Evolutionary conservation across 2,888 invertebrate genomes (phyloP), one percentile per base, ranked within the genome.

Genomic region (Drosophila nr. perissopoda): DNA sequence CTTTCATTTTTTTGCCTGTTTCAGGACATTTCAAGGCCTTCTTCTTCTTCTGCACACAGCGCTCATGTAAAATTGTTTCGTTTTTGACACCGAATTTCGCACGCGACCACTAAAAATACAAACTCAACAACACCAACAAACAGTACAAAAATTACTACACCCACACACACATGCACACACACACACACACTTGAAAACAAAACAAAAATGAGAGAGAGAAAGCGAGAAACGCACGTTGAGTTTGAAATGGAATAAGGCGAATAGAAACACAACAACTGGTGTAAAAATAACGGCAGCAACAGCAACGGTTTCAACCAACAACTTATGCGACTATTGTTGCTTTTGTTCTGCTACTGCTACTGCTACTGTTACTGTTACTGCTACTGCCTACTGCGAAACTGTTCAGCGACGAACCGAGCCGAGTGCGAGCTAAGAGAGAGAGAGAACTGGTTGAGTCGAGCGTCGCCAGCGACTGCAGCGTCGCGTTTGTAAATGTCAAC

Each of bases 81-180:
- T 81, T 82, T 46, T 77, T 79, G 74, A 83, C 79, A 79, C 74
- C 74, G 36, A 82, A 73, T 62, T 81, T 70, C 56, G 76, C 87
- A 85, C 89, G 87, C 89, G 74, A 85, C 36, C 82, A 87, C 77
- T 73, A 82, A 76, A 82, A 79, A 87, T 82, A 87, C 76, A 73
- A 62, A 3, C 68, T 29, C 57, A 57, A 42, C 42, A 57, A 31
- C 40, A 67, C 49, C 65, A 65, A 58, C 62, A 69, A 70, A 67
- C 71, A 64, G 62, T 59, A 56, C 36, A 57, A 42, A 61, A 65
- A 25, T 3, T 34, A 18, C 29, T 40, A 25, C 52, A 58, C 75
- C 69, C 31, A 16, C 51, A 48, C 53, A 13, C 36, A 34, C 42
- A 46, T 54, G 1, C 57, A 58, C 53, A 60, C 38, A 33, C 42